phyloP scores from a whole-genome alignment of 2,888 invertebrate genomes.

The Zootermopsis nevadensis region DNA sequence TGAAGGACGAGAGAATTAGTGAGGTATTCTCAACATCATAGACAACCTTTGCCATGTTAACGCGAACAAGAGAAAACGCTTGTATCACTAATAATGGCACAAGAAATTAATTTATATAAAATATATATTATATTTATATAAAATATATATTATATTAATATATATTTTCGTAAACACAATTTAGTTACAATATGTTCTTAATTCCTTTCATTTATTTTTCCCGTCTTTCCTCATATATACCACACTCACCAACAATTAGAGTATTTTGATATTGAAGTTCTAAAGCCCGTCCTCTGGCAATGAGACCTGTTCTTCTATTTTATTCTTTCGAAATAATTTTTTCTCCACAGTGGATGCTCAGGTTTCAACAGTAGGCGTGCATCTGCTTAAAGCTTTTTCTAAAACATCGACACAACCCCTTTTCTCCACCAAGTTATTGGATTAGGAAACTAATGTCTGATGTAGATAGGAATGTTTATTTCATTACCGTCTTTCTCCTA shows the following conservation, averaged over 20 bases:
- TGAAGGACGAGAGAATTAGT: background rate
- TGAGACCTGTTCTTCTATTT: background rate
- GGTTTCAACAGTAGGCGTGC: background rate
- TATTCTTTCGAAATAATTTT: background rate
- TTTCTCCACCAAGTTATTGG: slow-evolving; percentile 11
- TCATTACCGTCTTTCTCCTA: background rate
- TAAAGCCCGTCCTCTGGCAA: background rate
- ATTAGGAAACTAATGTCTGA: background rate
- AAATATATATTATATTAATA: too few species aligned
- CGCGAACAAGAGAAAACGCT: background rate
- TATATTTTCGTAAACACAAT: slow-evolving; percentile 13
- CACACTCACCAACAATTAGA: background rate
- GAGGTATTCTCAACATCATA: background rate
- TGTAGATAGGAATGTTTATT: background rate
- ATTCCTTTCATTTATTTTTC: background rate
- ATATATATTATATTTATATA: too few species aligned
- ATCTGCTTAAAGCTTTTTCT: background rate
- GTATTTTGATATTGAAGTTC: slow-evolving; percentile 18
- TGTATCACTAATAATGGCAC: background rate
- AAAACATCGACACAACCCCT: slow-evolving; percentile 3
- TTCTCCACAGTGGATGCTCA: background rate
- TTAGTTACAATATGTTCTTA: background rate
- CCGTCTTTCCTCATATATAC: background rate
- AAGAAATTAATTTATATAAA: slow-evolving; percentile 5
- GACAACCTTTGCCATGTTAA: background rate